Base-by-base conservation (phyloP, 2,113 vertebrate genomes). In the Hypomesus transpacificus region DNA sequence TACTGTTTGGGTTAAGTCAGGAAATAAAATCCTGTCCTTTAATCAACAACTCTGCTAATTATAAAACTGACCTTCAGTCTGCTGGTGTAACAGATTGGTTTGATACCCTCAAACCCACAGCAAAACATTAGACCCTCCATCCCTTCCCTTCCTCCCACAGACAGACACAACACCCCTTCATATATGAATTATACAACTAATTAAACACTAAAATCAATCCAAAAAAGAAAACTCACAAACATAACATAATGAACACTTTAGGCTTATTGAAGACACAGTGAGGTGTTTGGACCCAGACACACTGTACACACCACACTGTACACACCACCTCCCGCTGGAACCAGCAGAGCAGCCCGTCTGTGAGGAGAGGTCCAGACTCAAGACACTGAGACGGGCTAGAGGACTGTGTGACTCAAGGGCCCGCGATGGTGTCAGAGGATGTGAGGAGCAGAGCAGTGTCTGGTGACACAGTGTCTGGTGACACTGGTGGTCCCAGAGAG, bases 51-150 rank as follows among this genome's bases (percentile, higher is more conserved):
- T 54, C 76, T 14, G 71, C 66, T 26, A 63, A 39, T 73, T 24
- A 17, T 78, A 65, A 69, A 46, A 46, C 39, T 46, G 39, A 46
- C 76, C 76, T 77, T 53, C 3, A 58, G 70, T 80, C 80, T 86
- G 88, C 88, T 90, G 87, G 88, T 90, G 87, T 85, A 63, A 81
- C 81, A 31, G 63, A 58, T 66, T 65, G 34, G 63, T 65, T 71
- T 68, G 72, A 22, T 26, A 76, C 52, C 56, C 74, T 73, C 14
- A 26, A 61, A 22, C 51, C 72, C 53, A 73, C 61, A 64, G 54
- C 24, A 31, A 14, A 39, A 39, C 70, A 63, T 26, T 64, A 21
- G 18, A 70, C 46, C 51, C 58, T 52, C 69, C n/a, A 39, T 28
- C 24, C 56, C 16, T 24, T 59, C 73, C 60, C 70, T 2, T 16